These are phyloP conservation scores for Nycticebus coucang DNA, from an alignment of 2,113 vertebrate genomes.

Conservation along the genomic window DNA sequence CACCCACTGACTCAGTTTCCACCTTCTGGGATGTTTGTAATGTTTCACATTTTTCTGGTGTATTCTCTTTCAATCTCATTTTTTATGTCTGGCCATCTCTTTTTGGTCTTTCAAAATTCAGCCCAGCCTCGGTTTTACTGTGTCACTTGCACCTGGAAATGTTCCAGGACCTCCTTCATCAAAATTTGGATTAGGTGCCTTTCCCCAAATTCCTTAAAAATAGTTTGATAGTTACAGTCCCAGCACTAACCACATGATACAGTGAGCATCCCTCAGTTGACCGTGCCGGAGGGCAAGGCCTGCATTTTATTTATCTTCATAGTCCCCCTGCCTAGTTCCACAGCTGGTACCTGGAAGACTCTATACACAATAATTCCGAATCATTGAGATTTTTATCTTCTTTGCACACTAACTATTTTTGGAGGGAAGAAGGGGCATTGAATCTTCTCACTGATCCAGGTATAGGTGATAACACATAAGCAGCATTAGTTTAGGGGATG, in stretches of 20 bases:
- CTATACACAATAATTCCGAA: neutral
- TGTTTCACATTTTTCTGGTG: neutral
- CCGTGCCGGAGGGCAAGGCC: neutral
- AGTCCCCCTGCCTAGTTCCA: too few relatives aligned
- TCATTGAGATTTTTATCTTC: neutral
- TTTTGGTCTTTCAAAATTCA: neutral
- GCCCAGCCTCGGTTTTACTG: neutral
- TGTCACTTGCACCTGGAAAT: neutral
- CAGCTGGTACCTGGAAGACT: neutral
- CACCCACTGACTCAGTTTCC: neutral
- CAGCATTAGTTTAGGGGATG: neutral
- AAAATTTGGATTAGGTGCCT: too few relatives aligned
- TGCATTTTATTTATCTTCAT: neutral
- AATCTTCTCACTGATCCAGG: neutral
- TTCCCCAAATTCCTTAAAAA: neutral
- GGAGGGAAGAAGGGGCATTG: neutral
- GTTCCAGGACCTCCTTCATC: too few relatives aligned
- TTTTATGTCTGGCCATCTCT: neutral
- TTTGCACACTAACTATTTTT: neutral
- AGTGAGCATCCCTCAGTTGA: neutral
- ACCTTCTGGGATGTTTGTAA: neutral
- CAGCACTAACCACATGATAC: neutral
- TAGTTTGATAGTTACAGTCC: neutral
- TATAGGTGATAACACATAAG: neutral
- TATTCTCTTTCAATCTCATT: neutral